Evolutionary conservation across 2,888 invertebrate species (phyloP).

Genomic region (Pseudeuparius sepicola): DNA sequence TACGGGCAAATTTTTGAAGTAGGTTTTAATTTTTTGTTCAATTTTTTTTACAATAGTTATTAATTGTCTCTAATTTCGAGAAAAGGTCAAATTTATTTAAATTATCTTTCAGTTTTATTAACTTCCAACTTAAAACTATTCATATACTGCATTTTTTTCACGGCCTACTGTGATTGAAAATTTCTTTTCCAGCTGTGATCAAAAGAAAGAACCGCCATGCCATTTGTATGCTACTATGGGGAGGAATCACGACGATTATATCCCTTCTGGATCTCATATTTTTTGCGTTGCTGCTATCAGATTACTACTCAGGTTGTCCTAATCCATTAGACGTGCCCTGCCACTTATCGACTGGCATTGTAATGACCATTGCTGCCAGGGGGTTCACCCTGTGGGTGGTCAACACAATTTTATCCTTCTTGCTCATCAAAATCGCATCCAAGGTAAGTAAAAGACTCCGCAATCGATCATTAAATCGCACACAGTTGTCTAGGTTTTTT

Average conservation of each 20-base stretch:
- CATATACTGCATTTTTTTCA: no score
- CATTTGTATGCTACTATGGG: slow-evolving; percentile 18
- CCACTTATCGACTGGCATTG: slow-evolving; percentile 22
- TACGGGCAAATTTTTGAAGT: no score
- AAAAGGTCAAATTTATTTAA: no score
- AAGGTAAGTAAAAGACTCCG: slow-evolving; percentile 21
- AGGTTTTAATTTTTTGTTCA: no score
- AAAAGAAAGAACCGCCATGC: slow-evolving; percentile 18
- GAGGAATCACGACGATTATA: slow-evolving; percentile 17
- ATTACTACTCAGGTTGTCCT: slow-evolving; percentile 20
- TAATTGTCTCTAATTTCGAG: no score
- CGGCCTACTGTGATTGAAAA: slow-evolving; percentile 2
- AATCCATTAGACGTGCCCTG: slow-evolving; percentile 18
- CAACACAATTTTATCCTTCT: slow-evolving; percentile 32
- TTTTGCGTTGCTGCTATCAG: slow-evolving; percentile 20
- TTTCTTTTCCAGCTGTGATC: slow-evolving; percentile 20
- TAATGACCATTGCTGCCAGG: slow-evolving; percentile 36
- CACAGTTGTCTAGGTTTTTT: no score
- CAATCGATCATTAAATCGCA: no score
- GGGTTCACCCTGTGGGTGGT: slow-evolving; percentile 40
- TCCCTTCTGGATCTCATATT: slow-evolving; percentile 24
- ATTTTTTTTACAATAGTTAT: no score
- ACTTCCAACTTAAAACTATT: no score
- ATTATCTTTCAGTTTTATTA: no score
- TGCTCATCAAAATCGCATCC: slow-evolving; percentile 17